These are phyloP conservation scores for Papilio machaon DNA, from an alignment of 1,140 invertebrate genomes.

Conservation along the genomic window DNA sequence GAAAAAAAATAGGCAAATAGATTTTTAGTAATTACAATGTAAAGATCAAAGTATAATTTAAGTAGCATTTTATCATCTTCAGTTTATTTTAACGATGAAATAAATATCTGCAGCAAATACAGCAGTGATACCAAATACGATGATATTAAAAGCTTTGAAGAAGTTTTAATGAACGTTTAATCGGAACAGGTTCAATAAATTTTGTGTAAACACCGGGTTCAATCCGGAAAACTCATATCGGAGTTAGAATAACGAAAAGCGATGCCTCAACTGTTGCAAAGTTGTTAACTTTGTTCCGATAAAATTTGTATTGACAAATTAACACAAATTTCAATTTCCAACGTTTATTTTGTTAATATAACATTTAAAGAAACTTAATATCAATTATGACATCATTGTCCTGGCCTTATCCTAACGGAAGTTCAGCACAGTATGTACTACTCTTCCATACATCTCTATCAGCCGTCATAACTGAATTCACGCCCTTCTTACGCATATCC, in stretches of 20 bases:
- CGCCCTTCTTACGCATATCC: no score
- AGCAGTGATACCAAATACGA: constrained; percentile 57
- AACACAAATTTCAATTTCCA: neutral
- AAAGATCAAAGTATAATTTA: constrained; percentile 24
- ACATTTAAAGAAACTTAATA: neutral
- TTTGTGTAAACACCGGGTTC: constrained; percentile 39
- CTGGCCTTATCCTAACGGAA: neutral
- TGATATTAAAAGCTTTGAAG: constrained; percentile 54
- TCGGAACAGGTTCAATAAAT: constrained; percentile 48
- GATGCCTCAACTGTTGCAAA: constrained; percentile 24
- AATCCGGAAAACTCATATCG: constrained; percentile 33
- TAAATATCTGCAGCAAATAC: constrained; percentile 53
- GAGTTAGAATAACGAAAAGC: constrained; percentile 37
- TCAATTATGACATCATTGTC: neutral
- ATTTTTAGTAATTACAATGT: neutral
- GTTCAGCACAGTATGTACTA: neutral
- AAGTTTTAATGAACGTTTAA: constrained; percentile 71
- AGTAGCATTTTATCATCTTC: constrained; percentile 27
- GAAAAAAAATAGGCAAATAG: no score
- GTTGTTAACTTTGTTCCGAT: constrained; percentile 13
- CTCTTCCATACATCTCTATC: neutral
- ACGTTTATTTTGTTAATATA: neutral
- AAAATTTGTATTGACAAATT: neutral
- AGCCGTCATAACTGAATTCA: no score
- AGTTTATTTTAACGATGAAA: constrained; percentile 49